Evolutionary conservation across 2,888 invertebrate genomes (phyloP), one percentile per base, ranked within the genome.

Genomic region (Gymnocheta viridis): DNA sequence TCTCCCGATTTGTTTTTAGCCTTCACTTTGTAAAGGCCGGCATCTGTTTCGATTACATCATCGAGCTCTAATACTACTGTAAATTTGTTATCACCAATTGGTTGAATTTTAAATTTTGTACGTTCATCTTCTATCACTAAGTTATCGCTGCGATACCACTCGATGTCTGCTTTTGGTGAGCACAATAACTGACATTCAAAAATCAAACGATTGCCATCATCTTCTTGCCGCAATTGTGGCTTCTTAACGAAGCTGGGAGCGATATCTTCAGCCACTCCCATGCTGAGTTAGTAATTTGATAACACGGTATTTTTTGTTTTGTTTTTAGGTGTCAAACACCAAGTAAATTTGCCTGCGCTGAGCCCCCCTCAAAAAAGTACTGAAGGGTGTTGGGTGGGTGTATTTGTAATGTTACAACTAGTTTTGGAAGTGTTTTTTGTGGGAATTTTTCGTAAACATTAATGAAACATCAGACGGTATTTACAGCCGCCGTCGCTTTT

Each of bases 171-270:
- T 92, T 96, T 96, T 51, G 98, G 98, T 85, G 96, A 94, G 88
- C 96, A 96, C 89, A 96, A 93, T 89, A 98, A 94, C 92, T 98
- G 96, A 93, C 98, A 98, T 92, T 98, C 98, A 93, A 98, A 98
- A 89, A 98, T 95, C 91, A 98, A 95, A 91, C 97, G 96, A 93
- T 98, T 98, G 89, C 98, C 98, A 92, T 98, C 98, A 92, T 98
- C 98, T 92, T 98, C 98, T 93, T 99, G 98, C 88, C 98, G 95
- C 89, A 99, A 95, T 93, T 97, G 97, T 87, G 98, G 98, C 95
- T 98, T 98, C 94, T 98, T 98, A 88, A 98, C 97, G 94, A 99
- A 98, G 95, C 98, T 98, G 93, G 98, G 98, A 93, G 98, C 98
- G 94, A 98, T 96, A 93, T 98, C 98, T 93, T 98, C 98, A 89